phyloP scores from a whole-genome alignment of 1,140 invertebrate species.

The Drosophila funebris region DNA sequence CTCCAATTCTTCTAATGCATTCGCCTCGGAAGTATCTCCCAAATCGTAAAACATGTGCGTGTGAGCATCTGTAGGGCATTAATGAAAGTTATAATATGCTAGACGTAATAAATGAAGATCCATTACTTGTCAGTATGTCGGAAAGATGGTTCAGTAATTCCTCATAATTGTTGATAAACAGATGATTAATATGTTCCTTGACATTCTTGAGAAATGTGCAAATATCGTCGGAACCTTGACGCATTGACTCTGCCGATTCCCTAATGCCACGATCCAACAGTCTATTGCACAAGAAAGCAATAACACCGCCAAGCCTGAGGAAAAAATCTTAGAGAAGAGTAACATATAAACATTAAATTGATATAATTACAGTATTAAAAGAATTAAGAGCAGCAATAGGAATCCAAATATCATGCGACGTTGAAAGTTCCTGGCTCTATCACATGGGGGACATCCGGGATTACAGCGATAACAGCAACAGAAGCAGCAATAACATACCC shows the following conservation, averaged over 20 bases:
- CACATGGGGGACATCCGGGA: slow-evolving; percentile 89
- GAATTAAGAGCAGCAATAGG: slow-evolving; percentile 88
- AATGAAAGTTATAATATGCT: background rate
- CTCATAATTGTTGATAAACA: slow-evolving; percentile 88
- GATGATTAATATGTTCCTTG: slow-evolving; percentile 86
- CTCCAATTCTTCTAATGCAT: slow-evolving; percentile 89
- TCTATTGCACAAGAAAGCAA: slow-evolving; percentile 93
- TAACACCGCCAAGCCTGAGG: slow-evolving; percentile 90
- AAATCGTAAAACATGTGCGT: slow-evolving; percentile 86
- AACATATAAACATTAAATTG: background rate
- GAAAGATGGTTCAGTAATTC: slow-evolving; percentile 88
- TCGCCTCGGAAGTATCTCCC: slow-evolving; percentile 89
- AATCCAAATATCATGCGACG: slow-evolving; percentile 89
- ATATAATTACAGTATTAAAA: slow-evolving; percentile 89
- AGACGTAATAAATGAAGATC: background rate
- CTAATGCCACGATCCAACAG: slow-evolving; percentile 89
- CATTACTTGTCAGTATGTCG: slow-evolving; percentile 85
- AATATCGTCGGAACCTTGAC: slow-evolving; percentile 87
- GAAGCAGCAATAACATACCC: slow-evolving; percentile 92
- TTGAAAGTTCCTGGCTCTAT: slow-evolving; percentile 92
- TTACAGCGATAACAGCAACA: slow-evolving; percentile 91
- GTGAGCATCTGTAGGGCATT: slow-evolving; percentile 47
- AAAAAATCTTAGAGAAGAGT: slow-evolving; percentile 45
- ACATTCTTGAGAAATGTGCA: slow-evolving; percentile 88
- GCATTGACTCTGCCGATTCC: slow-evolving; percentile 85